phyloP scores from a whole-genome alignment of 2,113 vertebrate species.

The Elgaria multicarinata region DNA sequence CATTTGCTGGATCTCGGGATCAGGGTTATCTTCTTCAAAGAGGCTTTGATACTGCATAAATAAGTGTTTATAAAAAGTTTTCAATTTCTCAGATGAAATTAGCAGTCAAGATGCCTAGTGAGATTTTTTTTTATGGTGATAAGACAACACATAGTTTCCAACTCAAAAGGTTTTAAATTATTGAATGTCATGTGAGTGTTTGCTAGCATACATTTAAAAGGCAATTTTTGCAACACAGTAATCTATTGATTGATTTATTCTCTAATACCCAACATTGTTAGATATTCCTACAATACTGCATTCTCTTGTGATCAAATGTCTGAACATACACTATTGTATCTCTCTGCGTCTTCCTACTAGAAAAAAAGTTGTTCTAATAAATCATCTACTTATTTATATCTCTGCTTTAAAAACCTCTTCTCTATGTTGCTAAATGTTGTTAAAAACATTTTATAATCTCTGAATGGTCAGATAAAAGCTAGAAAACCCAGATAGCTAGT shows the following conservation, averaged over 20 bases:
- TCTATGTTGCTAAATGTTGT: background rate
- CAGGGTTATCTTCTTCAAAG: background rate
- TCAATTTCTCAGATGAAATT: conserved; percentile 4
- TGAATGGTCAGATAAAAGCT: background rate
- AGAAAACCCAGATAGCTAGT: background rate
- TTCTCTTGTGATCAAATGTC: background rate
- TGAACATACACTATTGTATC: too few relatives aligned
- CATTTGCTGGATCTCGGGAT: background rate
- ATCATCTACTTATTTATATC: background rate
- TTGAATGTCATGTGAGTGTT: background rate
- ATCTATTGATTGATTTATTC: background rate
- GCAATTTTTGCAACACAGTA: background rate
- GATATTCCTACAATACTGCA: too few relatives aligned
- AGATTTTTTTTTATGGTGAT: background rate
- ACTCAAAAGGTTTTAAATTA: background rate
- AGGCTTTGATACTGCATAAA: background rate
- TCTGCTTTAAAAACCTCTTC: background rate
- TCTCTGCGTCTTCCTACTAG: background rate
- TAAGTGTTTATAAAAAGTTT: background rate
- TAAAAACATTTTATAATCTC: background rate
- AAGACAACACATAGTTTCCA: background rate
- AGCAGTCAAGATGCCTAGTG: background rate
- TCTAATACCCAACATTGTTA: background rate
- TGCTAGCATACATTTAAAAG: background rate
- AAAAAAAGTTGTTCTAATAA: background rate